Percentiles rank a stretch among this genome's conserved stretches.
Conservation (phyloP, 2,888 invertebrate genomes). For the Mimachlamys varia region DNA sequence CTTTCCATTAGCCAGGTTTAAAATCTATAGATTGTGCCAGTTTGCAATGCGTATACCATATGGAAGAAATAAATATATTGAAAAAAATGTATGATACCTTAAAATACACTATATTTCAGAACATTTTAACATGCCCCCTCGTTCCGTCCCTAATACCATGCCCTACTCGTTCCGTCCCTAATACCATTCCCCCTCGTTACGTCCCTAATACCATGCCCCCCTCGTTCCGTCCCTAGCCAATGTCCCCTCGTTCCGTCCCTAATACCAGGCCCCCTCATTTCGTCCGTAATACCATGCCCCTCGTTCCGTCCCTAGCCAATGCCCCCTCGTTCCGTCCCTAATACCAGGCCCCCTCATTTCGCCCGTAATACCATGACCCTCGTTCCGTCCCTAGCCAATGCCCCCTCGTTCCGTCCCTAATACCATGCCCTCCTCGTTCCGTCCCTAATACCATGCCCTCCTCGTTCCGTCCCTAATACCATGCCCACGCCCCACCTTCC, state of each 20-base stretch:
- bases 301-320: neutral
- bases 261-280: too few species aligned
- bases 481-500: too few species aligned
- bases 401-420: too few species aligned
- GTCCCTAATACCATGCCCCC: neutral
- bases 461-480: too few species aligned
- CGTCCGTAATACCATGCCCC: neutral
- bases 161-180: neutral
- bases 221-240: neutral
- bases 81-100: too few species aligned
- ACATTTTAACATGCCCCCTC: constrained; percentile 6
- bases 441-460: too few species aligned
- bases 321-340: neutral
- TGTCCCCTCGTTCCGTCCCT: neutral
- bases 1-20: neutral
- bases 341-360: neutral
- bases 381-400: neutral
- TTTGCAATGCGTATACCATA: neutral
- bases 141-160: neutral
- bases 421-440: too few species aligned
- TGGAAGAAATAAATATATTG: neutral
- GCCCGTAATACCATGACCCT: neutral
- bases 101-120: too few species aligned
- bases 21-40: neutral
- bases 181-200: neutral